Conservation (phyloP, 2,888 invertebrate species). For the Plebejus melissa region DNA sequence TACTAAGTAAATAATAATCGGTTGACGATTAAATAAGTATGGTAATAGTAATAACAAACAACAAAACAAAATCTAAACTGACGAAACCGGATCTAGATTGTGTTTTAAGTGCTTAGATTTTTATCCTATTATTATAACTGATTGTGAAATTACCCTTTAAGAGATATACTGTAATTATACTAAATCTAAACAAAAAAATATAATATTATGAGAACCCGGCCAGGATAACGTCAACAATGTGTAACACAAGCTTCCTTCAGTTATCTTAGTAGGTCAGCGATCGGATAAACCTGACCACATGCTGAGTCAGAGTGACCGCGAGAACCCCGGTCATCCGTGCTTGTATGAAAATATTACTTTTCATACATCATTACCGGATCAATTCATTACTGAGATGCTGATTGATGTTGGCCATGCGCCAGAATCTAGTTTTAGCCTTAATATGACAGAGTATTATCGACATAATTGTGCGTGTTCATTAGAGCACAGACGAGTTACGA, state of each 20-base stretch:
- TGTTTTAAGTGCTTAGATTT: too few species aligned
- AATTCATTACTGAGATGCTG: conserved; percentile 2
- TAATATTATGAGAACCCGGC: background rate
- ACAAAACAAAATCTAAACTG: too few species aligned
- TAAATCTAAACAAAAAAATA: too few species aligned
- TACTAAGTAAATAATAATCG: too few species aligned
- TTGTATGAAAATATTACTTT: conserved; percentile 22
- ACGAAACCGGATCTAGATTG: too few species aligned
- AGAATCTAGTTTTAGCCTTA: background rate
- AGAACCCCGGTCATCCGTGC: conserved; percentile 4
- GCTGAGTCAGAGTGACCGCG: background rate
- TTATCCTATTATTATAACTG: too few species aligned
- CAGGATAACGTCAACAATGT: background rate
- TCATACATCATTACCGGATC: conserved; percentile 16
- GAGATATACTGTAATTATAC: too few species aligned
- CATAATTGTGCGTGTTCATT: background rate
- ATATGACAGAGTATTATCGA: conserved; percentile 5
- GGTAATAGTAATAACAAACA: too few species aligned
- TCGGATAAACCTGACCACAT: background rate
- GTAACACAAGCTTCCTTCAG: background rate
- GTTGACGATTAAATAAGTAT: too few species aligned
- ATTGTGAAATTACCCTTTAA: too few species aligned
- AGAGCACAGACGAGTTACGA: background rate
- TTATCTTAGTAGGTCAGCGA: background rate
- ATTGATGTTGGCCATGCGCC: conserved; percentile 1